These are phyloP conservation scores for Lycaon pictus DNA, from an alignment of 2,113 vertebrate genomes.

Conservation along the genomic window DNA sequence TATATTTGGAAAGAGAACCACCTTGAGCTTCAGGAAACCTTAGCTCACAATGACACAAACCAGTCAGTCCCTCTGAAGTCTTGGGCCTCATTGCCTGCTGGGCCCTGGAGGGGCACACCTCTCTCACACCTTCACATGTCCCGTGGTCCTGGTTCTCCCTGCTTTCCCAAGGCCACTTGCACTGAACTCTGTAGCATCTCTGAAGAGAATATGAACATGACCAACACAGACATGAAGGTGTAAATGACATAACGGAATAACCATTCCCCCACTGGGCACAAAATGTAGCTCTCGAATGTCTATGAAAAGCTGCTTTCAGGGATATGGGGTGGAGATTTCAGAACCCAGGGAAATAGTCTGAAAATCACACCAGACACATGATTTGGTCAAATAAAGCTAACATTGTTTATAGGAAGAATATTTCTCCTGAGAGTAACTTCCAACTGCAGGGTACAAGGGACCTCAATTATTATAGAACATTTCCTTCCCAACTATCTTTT, in stretches of 20 bases:
- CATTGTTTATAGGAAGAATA: not conserved
- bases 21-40: conserved; percentile 16
- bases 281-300: not conserved
- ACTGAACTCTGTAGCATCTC: not conserved
- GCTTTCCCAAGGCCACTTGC: not conserved
- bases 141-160: not conserved
- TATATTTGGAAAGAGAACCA: conserved; percentile 38
- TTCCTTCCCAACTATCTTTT: conserved; percentile 40
- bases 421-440: not conserved
- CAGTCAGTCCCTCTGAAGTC: not conserved
- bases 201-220: not conserved
- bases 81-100: not conserved
- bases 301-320: not conserved
- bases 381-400: not conserved
- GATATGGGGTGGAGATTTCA: not conserved
- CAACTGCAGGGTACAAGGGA: not conserved
- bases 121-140: not conserved
- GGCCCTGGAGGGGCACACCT: no score
- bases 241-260: not conserved
- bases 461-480: conserved; percentile 25
- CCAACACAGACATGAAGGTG: not conserved
- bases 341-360: not conserved
- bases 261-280: not conserved
- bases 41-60: conserved; percentile 1
- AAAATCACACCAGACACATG: not conserved